Conservation (phyloP, 2,797 vertebrate genomes). For the Siniperca scherzeri region DNA sequence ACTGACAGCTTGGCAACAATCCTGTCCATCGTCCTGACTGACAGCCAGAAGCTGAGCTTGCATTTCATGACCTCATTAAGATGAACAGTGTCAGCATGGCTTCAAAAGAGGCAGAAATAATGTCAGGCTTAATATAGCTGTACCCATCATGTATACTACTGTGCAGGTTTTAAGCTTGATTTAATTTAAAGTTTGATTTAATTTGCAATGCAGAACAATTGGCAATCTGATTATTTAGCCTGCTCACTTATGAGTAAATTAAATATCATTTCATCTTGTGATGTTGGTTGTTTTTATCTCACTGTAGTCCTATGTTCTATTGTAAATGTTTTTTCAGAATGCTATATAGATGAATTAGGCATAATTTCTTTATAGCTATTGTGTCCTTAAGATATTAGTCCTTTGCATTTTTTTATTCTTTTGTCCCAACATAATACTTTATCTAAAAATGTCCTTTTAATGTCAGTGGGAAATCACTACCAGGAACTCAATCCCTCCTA, state of each 20-base stretch:
- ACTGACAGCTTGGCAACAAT: constrained; percentile 59
- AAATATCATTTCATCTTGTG: neutral
- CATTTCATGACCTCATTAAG: constrained; percentile 67
- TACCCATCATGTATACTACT: constrained; percentile 17
- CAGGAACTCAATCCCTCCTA: neutral
- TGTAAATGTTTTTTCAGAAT: neutral
- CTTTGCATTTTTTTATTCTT: constrained; percentile 12
- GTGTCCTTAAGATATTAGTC: neutral
- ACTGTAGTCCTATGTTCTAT: constrained; percentile 2
- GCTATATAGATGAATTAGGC: neutral
- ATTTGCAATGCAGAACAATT: constrained; percentile 2
- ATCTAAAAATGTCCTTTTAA: constrained; percentile 22
- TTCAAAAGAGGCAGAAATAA: constrained; percentile 42
- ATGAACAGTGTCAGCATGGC: constrained; percentile 56
- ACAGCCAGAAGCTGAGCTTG: constrained; percentile 67
- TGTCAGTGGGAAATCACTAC: constrained; percentile 13
- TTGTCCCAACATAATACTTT: neutral
- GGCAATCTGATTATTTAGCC: neutral
- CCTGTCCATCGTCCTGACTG: constrained; percentile 61
- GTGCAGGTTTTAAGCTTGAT: constrained; percentile 6
- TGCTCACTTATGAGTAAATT: neutral
- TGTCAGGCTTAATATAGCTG: constrained; percentile 17
- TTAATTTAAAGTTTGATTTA: constrained; percentile 7
- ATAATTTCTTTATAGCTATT: neutral
- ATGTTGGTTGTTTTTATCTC: constrained; percentile 6